phyloP scores from a whole-genome alignment of 1,140 invertebrate species.

The Anagrus nilaparvatae region DNA sequence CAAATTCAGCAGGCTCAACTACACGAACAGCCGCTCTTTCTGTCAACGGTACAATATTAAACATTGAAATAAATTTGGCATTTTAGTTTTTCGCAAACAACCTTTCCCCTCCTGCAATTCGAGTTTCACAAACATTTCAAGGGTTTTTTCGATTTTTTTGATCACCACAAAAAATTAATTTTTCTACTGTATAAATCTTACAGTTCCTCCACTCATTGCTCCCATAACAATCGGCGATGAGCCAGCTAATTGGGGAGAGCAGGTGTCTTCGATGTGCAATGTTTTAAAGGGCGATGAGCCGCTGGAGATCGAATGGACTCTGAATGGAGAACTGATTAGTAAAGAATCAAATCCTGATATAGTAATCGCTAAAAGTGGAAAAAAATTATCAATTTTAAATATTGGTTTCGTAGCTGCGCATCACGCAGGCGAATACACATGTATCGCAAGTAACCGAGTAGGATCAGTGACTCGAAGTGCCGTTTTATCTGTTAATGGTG shows the following conservation, averaged over 20 bases:
- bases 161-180: too few species aligned
- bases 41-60: slow-evolving; percentile 59
- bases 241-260: slow-evolving; percentile 69
- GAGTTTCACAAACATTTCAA: too few species aligned
- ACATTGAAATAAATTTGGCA: neutral
- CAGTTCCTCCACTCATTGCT: slow-evolving; percentile 68
- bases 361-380: slow-evolving; percentile 59
- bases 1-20: slow-evolving; percentile 59
- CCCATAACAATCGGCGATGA: slow-evolving; percentile 68
- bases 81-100: too few species aligned
- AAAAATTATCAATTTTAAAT: slow-evolving; percentile 65
- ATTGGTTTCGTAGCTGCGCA: slow-evolving; percentile 65
- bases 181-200: too few species aligned
- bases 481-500: slow-evolving; percentile 65
- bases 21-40: slow-evolving; percentile 57
- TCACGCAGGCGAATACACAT: slow-evolving; percentile 74
- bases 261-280: slow-evolving; percentile 63
- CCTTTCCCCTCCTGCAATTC: too few species aligned
- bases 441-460: slow-evolving; percentile 63
- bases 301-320: slow-evolving; percentile 64
- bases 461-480: slow-evolving; percentile 60
- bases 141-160: too few species aligned
- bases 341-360: slow-evolving; percentile 54
- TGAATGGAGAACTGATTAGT: slow-evolving; percentile 56
- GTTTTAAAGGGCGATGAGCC: slow-evolving; percentile 69